A percentile compares a stretch with the other conserved stretches of the same genome.
phyloP scores from a whole-genome alignment of 2,888 invertebrate species.

The Zeuzera pyrina region DNA sequence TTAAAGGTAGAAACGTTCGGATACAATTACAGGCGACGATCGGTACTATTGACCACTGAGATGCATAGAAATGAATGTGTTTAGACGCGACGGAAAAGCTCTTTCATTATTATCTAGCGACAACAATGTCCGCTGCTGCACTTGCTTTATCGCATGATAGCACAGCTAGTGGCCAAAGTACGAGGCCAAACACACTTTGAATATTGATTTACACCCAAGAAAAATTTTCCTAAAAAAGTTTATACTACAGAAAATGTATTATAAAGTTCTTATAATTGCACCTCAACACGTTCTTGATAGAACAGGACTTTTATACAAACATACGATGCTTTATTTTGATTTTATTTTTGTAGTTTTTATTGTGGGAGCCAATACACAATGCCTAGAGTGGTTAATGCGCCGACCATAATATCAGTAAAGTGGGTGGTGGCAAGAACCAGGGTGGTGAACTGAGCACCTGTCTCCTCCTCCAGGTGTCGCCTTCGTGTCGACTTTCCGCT shows the following conservation, averaged over 20 bases:
- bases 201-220: too few relatives aligned
- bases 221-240: too few relatives aligned
- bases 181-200: too few relatives aligned
- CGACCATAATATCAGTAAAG: slow-evolving; percentile 61
- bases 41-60: slow-evolving; percentile 37
- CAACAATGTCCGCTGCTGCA: slow-evolving; percentile 21
- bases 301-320: slow-evolving; percentile 26
- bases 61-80: slow-evolving; percentile 45
- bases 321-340: slow-evolving; percentile 31
- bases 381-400: slow-evolving; percentile 55
- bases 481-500: slow-evolving; percentile 45
- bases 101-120: slow-evolving; percentile 47
- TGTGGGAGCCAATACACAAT: slow-evolving; percentile 49
- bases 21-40: slow-evolving; percentile 65
- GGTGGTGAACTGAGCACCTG: slow-evolving; percentile 20
- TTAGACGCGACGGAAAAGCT: slow-evolving; percentile 47
- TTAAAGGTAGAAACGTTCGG: slow-evolving; percentile 50
- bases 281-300: too few relatives aligned
- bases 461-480: slow-evolving; percentile 39
- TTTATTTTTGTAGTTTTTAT: slow-evolving; percentile 43
- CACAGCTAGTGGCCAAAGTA: too few relatives aligned
- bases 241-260: too few relatives aligned
- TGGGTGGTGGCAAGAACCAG: slow-evolving; percentile 17
- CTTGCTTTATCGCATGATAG: too few relatives aligned
- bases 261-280: too few relatives aligned